These are phyloP conservation scores for Empis stercorea DNA, from an alignment of 2,888 invertebrate species.

Conservation along the genomic window DNA sequence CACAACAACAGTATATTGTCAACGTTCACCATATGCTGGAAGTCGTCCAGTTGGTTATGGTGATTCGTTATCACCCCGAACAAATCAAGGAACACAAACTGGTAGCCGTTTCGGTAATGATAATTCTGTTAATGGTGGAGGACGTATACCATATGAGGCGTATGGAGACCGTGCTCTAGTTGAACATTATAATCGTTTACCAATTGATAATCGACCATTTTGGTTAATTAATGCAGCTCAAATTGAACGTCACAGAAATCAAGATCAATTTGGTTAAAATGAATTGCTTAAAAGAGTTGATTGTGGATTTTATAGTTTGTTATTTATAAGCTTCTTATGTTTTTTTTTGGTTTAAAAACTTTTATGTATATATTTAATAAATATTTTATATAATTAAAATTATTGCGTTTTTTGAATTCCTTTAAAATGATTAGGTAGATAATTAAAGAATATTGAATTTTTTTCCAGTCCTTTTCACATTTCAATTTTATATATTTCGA, in stretches of 20 bases:
- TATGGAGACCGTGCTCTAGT: slow-evolving; percentile 48
- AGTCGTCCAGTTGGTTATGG: slow-evolving; percentile 47
- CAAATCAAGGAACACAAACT: slow-evolving; percentile 16
- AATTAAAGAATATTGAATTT: too few species aligned
- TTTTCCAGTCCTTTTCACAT: too few species aligned
- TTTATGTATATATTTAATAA: too few species aligned
- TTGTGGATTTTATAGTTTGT: too few species aligned
- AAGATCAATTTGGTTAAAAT: too few species aligned
- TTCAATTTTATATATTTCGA: too few species aligned
- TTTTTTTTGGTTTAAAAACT: too few species aligned
- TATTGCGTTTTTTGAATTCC: too few species aligned
- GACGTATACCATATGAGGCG: slow-evolving; percentile 48
- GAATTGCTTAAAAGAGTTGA: too few species aligned
- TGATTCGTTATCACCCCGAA: slow-evolving; percentile 34
- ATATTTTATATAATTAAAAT: too few species aligned
- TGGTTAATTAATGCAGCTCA: slow-evolving; percentile 59
- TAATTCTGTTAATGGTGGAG: background rate
- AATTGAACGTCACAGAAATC: slow-evolving; percentile 40
- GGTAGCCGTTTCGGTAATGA: slow-evolving; percentile 42
- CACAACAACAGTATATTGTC: slow-evolving; percentile 20
- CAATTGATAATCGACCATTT: slow-evolving; percentile 55
- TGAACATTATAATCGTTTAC: slow-evolving; percentile 49
- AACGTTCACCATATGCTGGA: slow-evolving; percentile 54
- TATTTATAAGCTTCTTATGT: too few species aligned
- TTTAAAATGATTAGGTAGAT: too few species aligned